These are phyloP conservation scores for Caenorhabditis briggsae DNA, from an alignment of 1,140 invertebrate species.

Conservation along the genomic window DNA sequence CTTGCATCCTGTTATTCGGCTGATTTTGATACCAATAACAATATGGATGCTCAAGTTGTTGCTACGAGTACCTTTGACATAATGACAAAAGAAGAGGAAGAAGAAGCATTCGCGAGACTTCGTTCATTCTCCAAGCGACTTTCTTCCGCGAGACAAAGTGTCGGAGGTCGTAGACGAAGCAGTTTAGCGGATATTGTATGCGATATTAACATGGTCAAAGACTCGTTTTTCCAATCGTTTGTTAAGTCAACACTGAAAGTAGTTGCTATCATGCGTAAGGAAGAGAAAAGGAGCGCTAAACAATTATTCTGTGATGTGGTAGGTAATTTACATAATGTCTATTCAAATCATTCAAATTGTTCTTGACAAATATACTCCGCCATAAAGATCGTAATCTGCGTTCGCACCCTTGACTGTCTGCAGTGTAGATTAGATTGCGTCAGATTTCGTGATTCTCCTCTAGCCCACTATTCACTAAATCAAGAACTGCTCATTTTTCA, in stretches of 20 bases:
- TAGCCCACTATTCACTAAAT: too few species aligned
- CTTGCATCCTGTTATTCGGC: not conserved
- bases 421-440: not conserved
- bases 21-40: not conserved
- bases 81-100: slow-evolving; percentile 22
- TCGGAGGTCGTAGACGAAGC: not conserved
- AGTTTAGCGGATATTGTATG: not conserved
- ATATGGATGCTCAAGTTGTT: not conserved
- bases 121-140: not conserved
- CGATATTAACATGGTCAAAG: not conserved
- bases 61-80: slow-evolving; percentile 4
- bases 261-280: not conserved
- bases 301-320: slow-evolving; percentile 36
- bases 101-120: not conserved
- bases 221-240: slow-evolving; percentile 19
- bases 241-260: slow-evolving; percentile 18
- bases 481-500: not conserved
- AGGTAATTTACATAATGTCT: not conserved
- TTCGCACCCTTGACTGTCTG: too few species aligned
- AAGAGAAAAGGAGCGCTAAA: slow-evolving; percentile 7
- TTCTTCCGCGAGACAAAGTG: not conserved
- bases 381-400: not conserved
- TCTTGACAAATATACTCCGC: too few species aligned
- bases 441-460: not conserved
- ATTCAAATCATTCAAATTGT: too few species aligned